Evolutionary conservation across 2,888 invertebrate species (phyloP).

Genomic region (Rhopalosiphum nymphaeae): DNA sequence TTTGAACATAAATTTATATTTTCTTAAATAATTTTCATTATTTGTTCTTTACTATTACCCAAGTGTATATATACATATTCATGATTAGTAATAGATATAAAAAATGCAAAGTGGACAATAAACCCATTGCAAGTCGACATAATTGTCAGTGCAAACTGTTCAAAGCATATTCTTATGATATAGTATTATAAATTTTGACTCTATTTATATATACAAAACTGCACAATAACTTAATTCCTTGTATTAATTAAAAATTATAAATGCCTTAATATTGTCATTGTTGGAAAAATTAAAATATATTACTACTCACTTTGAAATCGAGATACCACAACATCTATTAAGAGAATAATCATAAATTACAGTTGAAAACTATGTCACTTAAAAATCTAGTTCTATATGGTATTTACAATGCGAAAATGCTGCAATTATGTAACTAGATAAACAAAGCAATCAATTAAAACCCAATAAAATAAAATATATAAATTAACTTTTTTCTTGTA

Average conservation of each 20-base stretch:
- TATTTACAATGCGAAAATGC: background rate
- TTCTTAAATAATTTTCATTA: background rate
- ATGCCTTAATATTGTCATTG: background rate
- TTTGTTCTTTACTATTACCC: background rate
- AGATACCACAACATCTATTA: background rate
- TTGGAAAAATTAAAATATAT: background rate
- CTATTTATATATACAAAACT: background rate
- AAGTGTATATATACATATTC: background rate
- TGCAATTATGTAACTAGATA: background rate
- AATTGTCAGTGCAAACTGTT: background rate
- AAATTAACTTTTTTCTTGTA: background rate
- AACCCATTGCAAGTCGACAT: background rate
- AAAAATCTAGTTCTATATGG: slow-evolving; percentile 16
- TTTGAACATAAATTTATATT: background rate
- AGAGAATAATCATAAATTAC: slow-evolving; percentile 37
- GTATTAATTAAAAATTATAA: background rate
- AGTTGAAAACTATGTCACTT: slow-evolving; percentile 22
- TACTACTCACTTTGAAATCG: background rate
- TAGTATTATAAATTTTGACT: background rate
- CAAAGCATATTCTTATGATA: background rate
- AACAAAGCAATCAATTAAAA: background rate
- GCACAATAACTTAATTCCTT: background rate
- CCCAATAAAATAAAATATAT: background rate
- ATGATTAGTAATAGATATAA: background rate
- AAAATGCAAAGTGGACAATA: background rate